Evolutionary conservation across 2,113 vertebrate species (phyloP), one percentile per base, ranked within the genome.

Genomic region (Edolisoma coerulescens): DNA sequence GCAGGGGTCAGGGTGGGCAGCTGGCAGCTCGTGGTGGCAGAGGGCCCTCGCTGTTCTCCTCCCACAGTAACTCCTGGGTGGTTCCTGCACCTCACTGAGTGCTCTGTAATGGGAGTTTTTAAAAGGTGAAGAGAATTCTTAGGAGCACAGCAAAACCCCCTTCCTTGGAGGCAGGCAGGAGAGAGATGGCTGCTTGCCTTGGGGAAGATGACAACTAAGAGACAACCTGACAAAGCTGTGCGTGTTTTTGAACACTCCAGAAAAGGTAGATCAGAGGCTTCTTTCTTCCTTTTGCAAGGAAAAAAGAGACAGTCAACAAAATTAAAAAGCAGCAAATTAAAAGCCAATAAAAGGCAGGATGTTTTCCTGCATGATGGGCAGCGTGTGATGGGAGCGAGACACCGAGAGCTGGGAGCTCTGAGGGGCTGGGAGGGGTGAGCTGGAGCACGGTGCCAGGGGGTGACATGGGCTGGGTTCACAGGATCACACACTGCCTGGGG

Each of bases 291-390:
- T 83, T 57, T 67, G 87, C 71, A 70, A 95, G 82, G 8, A 35
- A 65, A 82, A 61, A 84, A 88, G 42, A 92, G 74, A 42, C 83
- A 94, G 82, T 85, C 59, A 47, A 90, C 67, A 73, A 73, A 93
- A 95, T 91, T 67, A 88, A 94, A 93, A 95, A 87, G 84, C 90
- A 90, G 82, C 54, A 77, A 88, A 96, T 97, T 83, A 93, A 83
- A 97, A 95, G 84, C n/a, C 54, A 69, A 4, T 74, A 59, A 96
- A 87, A 92, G 60, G 73, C 24, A 75, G 52, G 80, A 44, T 64
- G 42, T 92, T 65, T 27, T 57, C 33, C 24, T 59, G 80, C 17
- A 1, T 83, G 83, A 83, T 61, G 92, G 87, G 65, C 92, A 70
- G 47, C 5, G 9, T 53, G 49, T 88, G 61, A 77, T 9, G 37